phyloP scores from a whole-genome alignment of 2,113 vertebrate species.

The western clawed frog (Xenopus tropicalis) region DNA sequence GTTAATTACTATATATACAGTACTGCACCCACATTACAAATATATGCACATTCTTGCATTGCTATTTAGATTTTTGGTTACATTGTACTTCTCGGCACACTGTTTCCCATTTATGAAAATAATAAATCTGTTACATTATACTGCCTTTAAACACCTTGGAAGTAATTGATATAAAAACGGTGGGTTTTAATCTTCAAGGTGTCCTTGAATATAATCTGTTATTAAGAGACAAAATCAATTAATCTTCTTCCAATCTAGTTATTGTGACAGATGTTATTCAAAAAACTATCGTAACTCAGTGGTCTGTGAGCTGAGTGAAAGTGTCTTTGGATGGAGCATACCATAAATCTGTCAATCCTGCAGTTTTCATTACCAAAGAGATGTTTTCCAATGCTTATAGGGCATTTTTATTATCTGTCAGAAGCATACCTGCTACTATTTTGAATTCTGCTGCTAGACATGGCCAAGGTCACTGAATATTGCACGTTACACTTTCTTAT shows the following conservation, averaged over 20 bases:
- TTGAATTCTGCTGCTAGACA: not conserved
- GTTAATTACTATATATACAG: no score
- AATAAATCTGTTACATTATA: not conserved
- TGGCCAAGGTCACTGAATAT: not conserved
- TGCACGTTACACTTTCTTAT: not conserved
- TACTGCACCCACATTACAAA: no score
- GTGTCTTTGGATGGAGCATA: not conserved
- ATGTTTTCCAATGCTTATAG: constrained; percentile 2
- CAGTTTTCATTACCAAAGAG: constrained; percentile 7
- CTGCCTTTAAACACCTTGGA: not conserved
- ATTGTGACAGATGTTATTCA: constrained; percentile 7
- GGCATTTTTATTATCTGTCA: constrained; percentile 1
- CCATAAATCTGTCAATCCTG: constrained; percentile 1
- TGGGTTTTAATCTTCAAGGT: not conserved
- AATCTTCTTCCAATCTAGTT: constrained; percentile 2
- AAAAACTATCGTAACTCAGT: not conserved
- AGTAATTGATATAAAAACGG: not conserved
- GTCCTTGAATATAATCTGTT: not conserved
- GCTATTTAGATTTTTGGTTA: no score
- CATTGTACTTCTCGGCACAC: not conserved
- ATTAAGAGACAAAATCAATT: constrained; percentile 10
- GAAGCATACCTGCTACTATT: not conserved
- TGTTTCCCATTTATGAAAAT: not conserved
- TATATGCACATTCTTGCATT: no score
- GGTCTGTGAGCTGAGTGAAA: not conserved